A percentile compares a stretch with the other conserved stretches of the same genome.
These are phyloP conservation scores for Sebastes paucispinis DNA, from an alignment of 2,797 vertebrate genomes.

Conservation along the genomic window DNA sequence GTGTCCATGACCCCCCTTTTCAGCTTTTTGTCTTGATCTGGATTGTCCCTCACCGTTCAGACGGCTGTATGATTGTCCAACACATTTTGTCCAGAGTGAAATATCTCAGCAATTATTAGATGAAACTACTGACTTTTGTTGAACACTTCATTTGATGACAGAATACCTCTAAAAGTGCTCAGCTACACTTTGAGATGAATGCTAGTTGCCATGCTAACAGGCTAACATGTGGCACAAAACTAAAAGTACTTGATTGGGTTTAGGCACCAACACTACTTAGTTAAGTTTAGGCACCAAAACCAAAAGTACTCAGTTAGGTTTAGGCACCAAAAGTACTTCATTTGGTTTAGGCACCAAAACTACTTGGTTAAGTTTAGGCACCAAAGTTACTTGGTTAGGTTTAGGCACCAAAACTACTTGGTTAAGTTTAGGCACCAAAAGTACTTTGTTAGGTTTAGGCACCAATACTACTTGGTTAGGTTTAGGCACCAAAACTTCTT, in stretches of 20 bases:
- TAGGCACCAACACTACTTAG: background rate
- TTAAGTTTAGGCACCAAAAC: background rate
- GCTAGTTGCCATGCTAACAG: too few species aligned
- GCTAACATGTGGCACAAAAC: background rate
- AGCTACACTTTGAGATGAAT: background rate
- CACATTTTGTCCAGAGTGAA: background rate
- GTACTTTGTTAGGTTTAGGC: too few species aligned
- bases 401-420: background rate
- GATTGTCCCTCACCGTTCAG: background rate
- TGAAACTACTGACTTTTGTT: too few species aligned
- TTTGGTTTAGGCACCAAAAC: background rate
- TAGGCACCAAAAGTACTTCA: background rate
- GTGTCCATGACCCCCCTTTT: background rate
- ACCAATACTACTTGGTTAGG: too few species aligned
- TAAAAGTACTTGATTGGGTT: background rate
- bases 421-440: too few species aligned
- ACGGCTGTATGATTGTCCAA: background rate
- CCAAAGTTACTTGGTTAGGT: accelerated
- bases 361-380: background rate
- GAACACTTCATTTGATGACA: background rate
- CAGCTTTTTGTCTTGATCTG: background rate
- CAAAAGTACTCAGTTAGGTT: too few species aligned
- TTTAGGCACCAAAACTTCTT: background rate
- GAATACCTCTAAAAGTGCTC: background rate
- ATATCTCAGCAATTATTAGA: background rate